Evolutionary conservation across 1,140 invertebrate genomes (phyloP), one percentile per base, ranked within the genome.

Genomic region (Bombus pascuorum): DNA sequence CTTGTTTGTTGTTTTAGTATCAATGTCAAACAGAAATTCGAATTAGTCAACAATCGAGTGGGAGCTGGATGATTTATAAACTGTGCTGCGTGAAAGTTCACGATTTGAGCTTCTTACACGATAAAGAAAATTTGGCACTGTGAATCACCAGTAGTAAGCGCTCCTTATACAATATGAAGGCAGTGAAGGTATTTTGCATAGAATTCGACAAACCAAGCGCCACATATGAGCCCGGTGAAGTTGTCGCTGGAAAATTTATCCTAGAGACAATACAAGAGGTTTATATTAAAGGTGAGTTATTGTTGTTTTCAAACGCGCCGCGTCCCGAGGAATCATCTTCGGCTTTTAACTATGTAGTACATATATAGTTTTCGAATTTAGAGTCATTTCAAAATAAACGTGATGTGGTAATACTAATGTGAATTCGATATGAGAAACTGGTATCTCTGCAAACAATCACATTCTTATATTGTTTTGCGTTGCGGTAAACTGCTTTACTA

Each of bases 171-270:
- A 0, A 13, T 22, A 62, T 62, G 59, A 0, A 0, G 28, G 5
- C 59, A 2, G 1, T n/a, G 28, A n/a, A 0, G 0, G 0, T 4
- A n/a, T 62, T 62, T 62, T 0, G 3, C 10, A 0, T 62, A 2
- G 0, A 1, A n/a, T n/a, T 62, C 12, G 3, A 62, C 12, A 28
- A 28, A 5, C 0, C 0, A 13, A n/a, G 0, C 28, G 10, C 28
- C 28, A 12, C 28, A 1, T 62, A 62, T 62, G 10, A 3, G 3
- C 10, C 59, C 28, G 59, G 28, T n/a, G 59, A 62, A 13, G 0
- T 4, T 62, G 59, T 62, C 59, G 1, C 0, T 13, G 59, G 59
- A 13, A n/a, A 1, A 28, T 13, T 62, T 62, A 5, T 62, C 28
- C 0, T 62, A n/a, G 1, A 62, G 0, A 1, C 4, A 0, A 32